Evolutionary conservation across 2,888 invertebrate genomes (phyloP).

Genomic region (Malacosoma neustria): DNA sequence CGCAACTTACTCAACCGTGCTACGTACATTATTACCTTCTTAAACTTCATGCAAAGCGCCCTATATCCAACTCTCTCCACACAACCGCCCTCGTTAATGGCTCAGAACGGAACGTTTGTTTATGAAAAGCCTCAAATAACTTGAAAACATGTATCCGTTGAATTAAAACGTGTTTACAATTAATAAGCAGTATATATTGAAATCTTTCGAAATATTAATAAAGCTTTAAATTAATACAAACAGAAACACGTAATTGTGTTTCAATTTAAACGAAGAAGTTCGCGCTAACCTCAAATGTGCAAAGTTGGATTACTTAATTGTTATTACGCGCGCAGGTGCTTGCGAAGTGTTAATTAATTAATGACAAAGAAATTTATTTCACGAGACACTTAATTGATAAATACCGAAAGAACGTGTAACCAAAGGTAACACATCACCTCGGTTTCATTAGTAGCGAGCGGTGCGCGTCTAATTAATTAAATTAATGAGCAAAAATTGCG

Average conservation of each 20-base stretch:
- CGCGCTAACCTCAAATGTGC: constrained; percentile 17
- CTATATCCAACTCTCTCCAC: neutral
- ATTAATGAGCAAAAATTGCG: constrained; percentile 29
- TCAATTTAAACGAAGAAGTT: neutral
- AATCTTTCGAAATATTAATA: too few relatives aligned
- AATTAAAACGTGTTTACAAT: too few relatives aligned
- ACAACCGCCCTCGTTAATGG: neutral
- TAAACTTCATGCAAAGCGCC: neutral
- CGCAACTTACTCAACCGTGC: neutral
- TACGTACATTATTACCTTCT: neutral
- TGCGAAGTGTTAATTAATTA: constrained; percentile 51
- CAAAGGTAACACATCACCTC: constrained; percentile 16
- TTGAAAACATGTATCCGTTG: too few relatives aligned
- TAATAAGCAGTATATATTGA: too few relatives aligned
- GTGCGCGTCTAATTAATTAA: constrained; percentile 37
- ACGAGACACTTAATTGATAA: constrained; percentile 42
- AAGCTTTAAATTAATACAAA: too few relatives aligned
- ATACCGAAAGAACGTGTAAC: constrained; percentile 33
- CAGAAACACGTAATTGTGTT: neutral
- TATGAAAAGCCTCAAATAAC: neutral
- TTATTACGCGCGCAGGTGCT: constrained; percentile 40
- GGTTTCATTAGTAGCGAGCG: constrained; percentile 39
- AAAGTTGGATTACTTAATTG: constrained; percentile 44
- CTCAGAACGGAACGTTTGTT: neutral
- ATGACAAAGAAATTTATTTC: constrained; percentile 37